These are phyloP conservation scores for Phyllostomus hastatus DNA, from an alignment of 2,113 vertebrate genomes.

Conservation along the genomic window DNA sequence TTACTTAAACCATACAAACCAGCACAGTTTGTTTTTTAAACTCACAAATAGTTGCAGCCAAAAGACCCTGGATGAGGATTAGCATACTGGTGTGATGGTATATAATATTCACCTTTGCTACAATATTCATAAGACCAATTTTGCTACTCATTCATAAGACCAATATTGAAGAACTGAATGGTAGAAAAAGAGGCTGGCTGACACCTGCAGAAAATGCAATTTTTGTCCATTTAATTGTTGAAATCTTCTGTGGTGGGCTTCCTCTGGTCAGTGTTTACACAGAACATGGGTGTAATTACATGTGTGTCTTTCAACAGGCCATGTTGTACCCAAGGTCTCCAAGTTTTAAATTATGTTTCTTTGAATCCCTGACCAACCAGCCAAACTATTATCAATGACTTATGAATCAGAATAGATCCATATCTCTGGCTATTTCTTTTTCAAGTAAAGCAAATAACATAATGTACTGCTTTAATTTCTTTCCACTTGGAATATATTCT, in stretches of 20 bases:
- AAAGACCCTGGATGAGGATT: not conserved
- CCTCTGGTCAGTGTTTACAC: not conserved
- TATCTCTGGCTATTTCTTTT: not conserved
- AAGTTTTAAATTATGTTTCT: not conserved
- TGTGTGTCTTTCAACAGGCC: not conserved
- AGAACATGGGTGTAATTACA: not conserved
- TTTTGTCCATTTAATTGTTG: not conserved
- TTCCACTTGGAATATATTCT: not conserved
- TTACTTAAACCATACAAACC: not conserved
- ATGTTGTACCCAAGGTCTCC: not conserved
- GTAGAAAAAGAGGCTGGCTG: not conserved
- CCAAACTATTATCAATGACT: not conserved
- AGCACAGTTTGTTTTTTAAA: not conserved
- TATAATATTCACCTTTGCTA: not conserved
- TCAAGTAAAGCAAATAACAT: not conserved
- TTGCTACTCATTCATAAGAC: not conserved
- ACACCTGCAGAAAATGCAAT: not conserved
- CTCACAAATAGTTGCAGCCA: not conserved
- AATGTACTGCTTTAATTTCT: not conserved
- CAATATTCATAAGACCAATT: not conserved
- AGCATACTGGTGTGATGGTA: not conserved
- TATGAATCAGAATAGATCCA: not conserved
- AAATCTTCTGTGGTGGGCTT: not conserved
- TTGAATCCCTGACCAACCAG: not conserved
- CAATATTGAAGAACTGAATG: not conserved